Conservation (phyloP, 2,797 vertebrate genomes). For the Adrianichthys oophorus region DNA sequence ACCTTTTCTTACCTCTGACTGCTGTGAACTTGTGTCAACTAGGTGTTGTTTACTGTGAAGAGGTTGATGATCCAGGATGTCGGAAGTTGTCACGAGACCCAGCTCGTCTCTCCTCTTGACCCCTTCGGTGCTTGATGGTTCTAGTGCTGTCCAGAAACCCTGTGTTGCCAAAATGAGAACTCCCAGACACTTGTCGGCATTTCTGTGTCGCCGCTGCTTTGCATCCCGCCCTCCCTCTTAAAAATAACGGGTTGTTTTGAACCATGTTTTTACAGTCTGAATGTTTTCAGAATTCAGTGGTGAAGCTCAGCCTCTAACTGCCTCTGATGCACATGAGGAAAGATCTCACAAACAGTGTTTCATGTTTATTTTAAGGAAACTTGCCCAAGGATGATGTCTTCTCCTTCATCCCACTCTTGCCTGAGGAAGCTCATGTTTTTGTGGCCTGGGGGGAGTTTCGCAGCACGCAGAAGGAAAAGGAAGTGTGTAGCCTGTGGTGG, state of each 20-base stretch:
- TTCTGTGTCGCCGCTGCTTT: conserved; percentile 23
- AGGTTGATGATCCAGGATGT: conserved; percentile 29
- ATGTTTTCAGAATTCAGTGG: conserved; percentile 40
- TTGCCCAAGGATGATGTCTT: conserved; percentile 46
- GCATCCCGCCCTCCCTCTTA: conserved; percentile 19
- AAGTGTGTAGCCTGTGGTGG: conserved; percentile 61
- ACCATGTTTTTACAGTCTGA: conserved; percentile 37
- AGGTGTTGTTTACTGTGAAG: conserved; percentile 52
- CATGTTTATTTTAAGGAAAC: conserved; percentile 66
- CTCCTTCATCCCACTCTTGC: conserved; percentile 53
- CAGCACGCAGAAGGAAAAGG: conserved; percentile 57
- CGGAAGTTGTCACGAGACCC: conserved; percentile 43
- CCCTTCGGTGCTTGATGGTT: conserved; percentile 24
- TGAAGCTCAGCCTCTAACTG: conserved; percentile 25
- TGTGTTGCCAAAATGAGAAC: conserved; percentile 54
- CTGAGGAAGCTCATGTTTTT: conserved; percentile 47
- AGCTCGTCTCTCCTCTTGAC: conserved; percentile 46
- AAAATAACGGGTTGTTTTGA: conserved; percentile 25
- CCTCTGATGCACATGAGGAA: conserved; percentile 26
- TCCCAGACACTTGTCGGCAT: conserved; percentile 35
- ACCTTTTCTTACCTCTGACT: conserved; percentile 13
- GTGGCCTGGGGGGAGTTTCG: conserved; percentile 52
- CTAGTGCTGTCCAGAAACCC: conserved; percentile 32
- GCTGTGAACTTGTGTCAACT: conserved; percentile 15
- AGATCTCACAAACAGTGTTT: conserved; percentile 43